phyloP scores from a whole-genome alignment of 2,888 invertebrate genomes.

The Tiliacea aurago region DNA sequence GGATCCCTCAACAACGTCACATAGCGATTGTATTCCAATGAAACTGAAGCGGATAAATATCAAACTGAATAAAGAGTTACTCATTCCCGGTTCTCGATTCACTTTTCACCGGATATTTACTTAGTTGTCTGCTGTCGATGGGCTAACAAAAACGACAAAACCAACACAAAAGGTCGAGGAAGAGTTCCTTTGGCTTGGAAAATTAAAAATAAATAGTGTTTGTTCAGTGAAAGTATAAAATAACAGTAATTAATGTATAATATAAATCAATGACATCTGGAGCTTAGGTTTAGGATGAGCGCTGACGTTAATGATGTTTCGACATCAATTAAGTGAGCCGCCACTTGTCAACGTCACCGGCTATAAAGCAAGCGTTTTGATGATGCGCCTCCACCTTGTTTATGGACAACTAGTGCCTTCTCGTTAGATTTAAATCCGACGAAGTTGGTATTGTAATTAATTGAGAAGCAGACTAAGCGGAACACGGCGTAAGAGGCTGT shows the following conservation, averaged over 20 bases:
- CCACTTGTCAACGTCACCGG: slow-evolving; percentile 55
- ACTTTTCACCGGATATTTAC: slow-evolving; percentile 39
- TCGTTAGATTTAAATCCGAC: slow-evolving; percentile 41
- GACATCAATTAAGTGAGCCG: slow-evolving; percentile 63
- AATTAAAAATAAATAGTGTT: slow-evolving; percentile 55
- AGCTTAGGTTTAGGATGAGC: slow-evolving; percentile 41
- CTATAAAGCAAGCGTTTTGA: slow-evolving; percentile 40
- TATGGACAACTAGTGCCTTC: slow-evolving; percentile 40
- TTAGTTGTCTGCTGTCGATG: slow-evolving; percentile 50
- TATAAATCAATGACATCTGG: slow-evolving; percentile 54
- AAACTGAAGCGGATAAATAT: slow-evolving; percentile 49
- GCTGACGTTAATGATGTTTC: slow-evolving; percentile 65
- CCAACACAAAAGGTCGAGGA: slow-evolving; percentile 31
- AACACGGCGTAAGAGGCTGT: background rate
- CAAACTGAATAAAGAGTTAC: slow-evolving; percentile 58
- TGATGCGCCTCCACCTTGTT: slow-evolving; percentile 34
- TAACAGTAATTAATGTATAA: slow-evolving; percentile 43
- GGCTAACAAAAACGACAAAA: slow-evolving; percentile 30
- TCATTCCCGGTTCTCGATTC: slow-evolving; percentile 36
- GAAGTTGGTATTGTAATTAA: slow-evolving; percentile 56
- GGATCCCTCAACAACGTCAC: slow-evolving; percentile 15
- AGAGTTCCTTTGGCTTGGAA: slow-evolving; percentile 41
- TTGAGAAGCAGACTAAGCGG: slow-evolving; percentile 44
- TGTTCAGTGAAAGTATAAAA: slow-evolving; percentile 32
- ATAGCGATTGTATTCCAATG: slow-evolving; percentile 28